Base-by-base conservation (phyloP, 2,113 vertebrate genomes). In the Origma solitaria region DNA sequence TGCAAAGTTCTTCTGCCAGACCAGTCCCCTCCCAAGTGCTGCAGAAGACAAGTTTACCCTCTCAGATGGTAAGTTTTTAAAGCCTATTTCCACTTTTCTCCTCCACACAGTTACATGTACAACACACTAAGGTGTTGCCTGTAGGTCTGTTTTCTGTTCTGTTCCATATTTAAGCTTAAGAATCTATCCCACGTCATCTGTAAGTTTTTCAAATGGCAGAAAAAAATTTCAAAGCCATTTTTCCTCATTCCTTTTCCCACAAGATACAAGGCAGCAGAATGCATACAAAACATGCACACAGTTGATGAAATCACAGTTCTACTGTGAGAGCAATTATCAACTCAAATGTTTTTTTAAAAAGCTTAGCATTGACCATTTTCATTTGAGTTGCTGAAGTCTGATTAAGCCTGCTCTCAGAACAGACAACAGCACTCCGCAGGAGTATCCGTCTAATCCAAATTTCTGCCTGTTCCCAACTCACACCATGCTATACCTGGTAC, bases 241-340 rank as follows among this genome's bases (percentile, higher is more conserved):
- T 71, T 66, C 51, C 44, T 66, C 28, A 61, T 31, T n/a, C n/a
- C n/a, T n/a, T n/a, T n/a, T n/a, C 57, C 31, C 69, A 50, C 5
- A 76, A 64, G 37, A 62, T 30, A 27, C 13, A 89, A 60, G 25
- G 22, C 20, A 58, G 42, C 24, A 23, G 42, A 75, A 72, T 13
- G 88, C 5, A 66, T 1, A 47, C 8, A n/a, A 40, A 75, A 75
- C 20, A 56, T 0, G 0, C 11, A 72, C 5, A 25, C 2, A 49
- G 13, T 10, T 38, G 31, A 84, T n/a, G 11, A 82, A 94, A 57
- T 75, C 28, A 47, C 5, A 82, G 10, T 33, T 78, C 45, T 61
- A 58, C 25, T 33, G 19, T 51, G n/a, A 95, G 18, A 91, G 19
- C 30, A 71, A 81, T 31, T 49, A 83, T 45, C 22, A 94, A 40